Evolutionary conservation across 2,888 invertebrate species (phyloP), one percentile per base, ranked within the genome.

Genomic region (Prosopocoilus inquinatus): DNA sequence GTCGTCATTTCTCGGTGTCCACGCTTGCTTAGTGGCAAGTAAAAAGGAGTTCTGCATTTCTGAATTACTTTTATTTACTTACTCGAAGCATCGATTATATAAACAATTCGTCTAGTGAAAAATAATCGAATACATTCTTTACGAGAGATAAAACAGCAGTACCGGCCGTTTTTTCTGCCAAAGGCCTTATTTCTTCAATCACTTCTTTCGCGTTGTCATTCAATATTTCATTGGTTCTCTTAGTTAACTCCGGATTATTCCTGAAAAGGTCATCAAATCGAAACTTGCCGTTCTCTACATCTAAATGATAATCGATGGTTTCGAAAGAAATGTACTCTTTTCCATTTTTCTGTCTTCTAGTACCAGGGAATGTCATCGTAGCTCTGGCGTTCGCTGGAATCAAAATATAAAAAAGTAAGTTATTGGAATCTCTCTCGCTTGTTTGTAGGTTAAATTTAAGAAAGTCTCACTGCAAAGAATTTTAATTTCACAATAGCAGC

Each of bases 201-300:
- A 68, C 53, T 8, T 57, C 56, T 34, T 62, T 57, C 50, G 59
- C 63, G 52, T 69, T 68, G 9, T 64, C 61, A 15, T 62, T 67
- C 47, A 70, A 60, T 36, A 66, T 55, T 2, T 50, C 47, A 48
- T 67, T 67, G 44, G 64, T 66, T 3, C 58, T 47, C 45, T 62
- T 60, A 44, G 66, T 67, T 7, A 68, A 41, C 39, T 64, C 61
- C 33, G 62, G 50, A 58, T 68, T 66, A 3, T 65, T 64, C 39
- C 62, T 63, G 44, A 69, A 68, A 1, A 69, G 39, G 36, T 67
- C 61, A 12, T 62, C 60, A 47, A 68, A 58, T 36, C 61, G 52
- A 3, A 68, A 44, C 5, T 53, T 53, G 8, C 56, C 61, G 33
- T 46, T 38, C 9, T 56, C 57, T 45, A 67, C 57, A 33, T 62